Base-by-base conservation (phyloP, 2,888 invertebrate genomes). In the Leucania comma region DNA sequence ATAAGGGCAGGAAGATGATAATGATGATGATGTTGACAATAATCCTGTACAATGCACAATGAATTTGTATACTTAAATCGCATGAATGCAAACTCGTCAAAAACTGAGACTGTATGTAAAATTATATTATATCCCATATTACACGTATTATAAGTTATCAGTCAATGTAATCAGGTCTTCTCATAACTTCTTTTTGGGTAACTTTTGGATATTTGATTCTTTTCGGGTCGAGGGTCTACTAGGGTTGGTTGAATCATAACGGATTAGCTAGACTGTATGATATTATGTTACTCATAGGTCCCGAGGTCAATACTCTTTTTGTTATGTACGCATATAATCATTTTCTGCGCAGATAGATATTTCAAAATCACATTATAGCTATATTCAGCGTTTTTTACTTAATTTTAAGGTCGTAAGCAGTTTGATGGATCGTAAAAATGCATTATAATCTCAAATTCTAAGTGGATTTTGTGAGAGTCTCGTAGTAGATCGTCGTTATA, bases 221-320 rank as follows among this genome's bases (percentile, higher is more conserved):
- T 81, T 84, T 68, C 61, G 82, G 72, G 70, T 78, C 75, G 66
- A 72, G 82, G 81, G 78, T 80, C 69, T 76, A 74, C 68, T 68
- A 81, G 81, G 85, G 88, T 83, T 82, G 84, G 79, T 64, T 85
- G 86, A 82, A 82, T 86, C 81, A 84, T 81, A 87, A 87, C 83
- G 80, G 83, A 86, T 87, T 83, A 83, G 82, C 68, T 78, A 79
- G 71, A 75, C 76, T 81, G 64, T 66, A 82, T 72, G 77, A 75
- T 83, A 83, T 82, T 83, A 76, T 72, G 58, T 73, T 75, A 32
- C 42, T 71, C 66, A 76, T 29, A 76, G 78, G 70, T 75, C 70
- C 65, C 68, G 68, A 80, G 78, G 75, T 84, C 75, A 80, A 71
- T 76, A 67, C 59, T 73, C 71, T 81, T 80, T 80, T 82, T 85